Conservation (phyloP, 2,888 invertebrate genomes). For the Andrena fulva region DNA sequence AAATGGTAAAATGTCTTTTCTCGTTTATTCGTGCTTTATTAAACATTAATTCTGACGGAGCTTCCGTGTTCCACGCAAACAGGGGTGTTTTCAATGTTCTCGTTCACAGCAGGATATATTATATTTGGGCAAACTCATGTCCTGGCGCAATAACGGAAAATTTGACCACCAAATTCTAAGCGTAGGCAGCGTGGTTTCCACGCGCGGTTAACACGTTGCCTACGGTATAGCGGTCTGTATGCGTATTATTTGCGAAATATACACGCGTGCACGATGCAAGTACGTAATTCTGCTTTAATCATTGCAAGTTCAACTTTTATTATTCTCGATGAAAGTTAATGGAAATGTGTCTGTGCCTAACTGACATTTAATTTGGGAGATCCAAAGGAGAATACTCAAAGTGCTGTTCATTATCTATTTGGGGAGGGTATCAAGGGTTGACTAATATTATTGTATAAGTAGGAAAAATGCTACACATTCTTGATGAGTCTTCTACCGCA, state of each 20-base stretch:
- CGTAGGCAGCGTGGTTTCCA: conserved; percentile 22
- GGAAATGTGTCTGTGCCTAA: no score
- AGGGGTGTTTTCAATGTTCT: conserved; percentile 6
- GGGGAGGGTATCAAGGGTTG: no score
- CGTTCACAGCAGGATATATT: conserved; percentile 1
- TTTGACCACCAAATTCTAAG: conserved; percentile 29
- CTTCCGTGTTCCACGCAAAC: background rate
- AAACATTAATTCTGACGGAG: background rate
- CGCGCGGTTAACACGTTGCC: conserved; percentile 5
- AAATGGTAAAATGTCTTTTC: conserved; percentile 3
- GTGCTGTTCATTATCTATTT: no score
- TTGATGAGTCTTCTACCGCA: no score
- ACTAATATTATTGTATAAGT: no score
- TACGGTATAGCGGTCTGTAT: background rate
- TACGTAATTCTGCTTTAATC: background rate
- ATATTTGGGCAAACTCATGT: conserved; percentile 11
- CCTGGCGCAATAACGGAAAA: conserved; percentile 43
- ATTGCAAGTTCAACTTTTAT: conserved; percentile 22
- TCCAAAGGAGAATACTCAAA: no score
- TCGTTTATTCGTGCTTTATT: conserved; percentile 1
- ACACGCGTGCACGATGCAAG: background rate
- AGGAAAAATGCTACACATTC: no score
- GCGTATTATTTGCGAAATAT: conserved; percentile 39
- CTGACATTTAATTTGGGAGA: no score
- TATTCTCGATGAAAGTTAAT: no score